Evolutionary conservation across 2,888 invertebrate genomes (phyloP), one percentile per base, ranked within the genome.

Genomic region (Trichogramma evanescens): DNA sequence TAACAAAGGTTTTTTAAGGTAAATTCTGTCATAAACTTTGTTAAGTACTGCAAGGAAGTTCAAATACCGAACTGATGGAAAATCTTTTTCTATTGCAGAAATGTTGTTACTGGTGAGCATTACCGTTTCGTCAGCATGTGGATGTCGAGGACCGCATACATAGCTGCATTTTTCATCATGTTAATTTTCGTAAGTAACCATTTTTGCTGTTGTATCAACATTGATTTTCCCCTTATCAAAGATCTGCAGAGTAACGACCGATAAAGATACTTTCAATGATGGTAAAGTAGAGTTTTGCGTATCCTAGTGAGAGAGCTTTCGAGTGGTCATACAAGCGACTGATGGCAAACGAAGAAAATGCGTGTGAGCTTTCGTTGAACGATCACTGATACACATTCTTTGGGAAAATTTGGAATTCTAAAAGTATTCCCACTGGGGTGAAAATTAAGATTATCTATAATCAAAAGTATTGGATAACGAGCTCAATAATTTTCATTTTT

Each of bases 41-140:
- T 43, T 1, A 8, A 26, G 26, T 26, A 26, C 26, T 26, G 26
- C 26, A 2, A 26, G 3, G 26, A 26, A 26, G 2, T 26, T 26
- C 26, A 26, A 26, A 26, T 26, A 26, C 26, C 3, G 26, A 26
- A 26, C 26, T 2, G 26, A 26, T 26, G 26, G 3, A 4, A 59
- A 56, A 26, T 62, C 58, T 65, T 64, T 50, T 66, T 66, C 64
- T 60, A 61, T 82, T 81, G 5, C 77, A 93, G 97, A 71, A 98
- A 99, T 80, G 95, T 99, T 52, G 92, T 97, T 59, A 96, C 96
- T 9, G 97, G 98, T 9, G 98, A 98, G 75, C 97, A 98, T 78
- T 99, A 95, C 79, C 89, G 96, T 63, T 99, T 99, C 79, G 96
- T 99, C 54, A 93, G 92, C 69, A 92, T 95, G 89, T 91, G 95